Percentiles rank a stretch among this genome's conserved stretches.
Conservation (phyloP, 2,888 invertebrate species). For the Leucozona laternaria region DNA sequence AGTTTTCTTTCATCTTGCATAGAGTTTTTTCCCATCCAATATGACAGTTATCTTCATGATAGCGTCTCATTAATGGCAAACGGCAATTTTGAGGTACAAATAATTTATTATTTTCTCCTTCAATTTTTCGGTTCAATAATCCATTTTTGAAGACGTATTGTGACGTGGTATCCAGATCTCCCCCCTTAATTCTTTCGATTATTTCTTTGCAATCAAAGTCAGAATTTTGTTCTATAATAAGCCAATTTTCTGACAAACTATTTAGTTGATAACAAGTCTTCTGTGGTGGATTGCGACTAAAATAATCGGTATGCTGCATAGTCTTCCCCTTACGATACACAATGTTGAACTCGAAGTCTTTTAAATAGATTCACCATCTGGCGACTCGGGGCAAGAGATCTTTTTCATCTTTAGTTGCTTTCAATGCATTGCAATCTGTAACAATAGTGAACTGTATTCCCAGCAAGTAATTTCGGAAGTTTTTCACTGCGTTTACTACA, state of each 20-base stretch:
- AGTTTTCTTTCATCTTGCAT: conserved; percentile 1
- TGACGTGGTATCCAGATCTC: not conserved
- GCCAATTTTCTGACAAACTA: no score
- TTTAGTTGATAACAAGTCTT: no score
- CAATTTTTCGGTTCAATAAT: not conserved
- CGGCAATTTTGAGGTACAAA: conserved; percentile 33
- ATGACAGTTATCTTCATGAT: conserved; percentile 43
- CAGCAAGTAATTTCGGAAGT: not conserved
- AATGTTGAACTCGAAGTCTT: no score
- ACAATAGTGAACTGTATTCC: not conserved
- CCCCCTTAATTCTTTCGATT: not conserved
- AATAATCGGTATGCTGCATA: no score
- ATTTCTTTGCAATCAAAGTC: no score
- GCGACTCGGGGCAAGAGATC: not conserved
- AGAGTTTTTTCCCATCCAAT: conserved; percentile 33
- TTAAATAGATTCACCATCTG: not conserved
- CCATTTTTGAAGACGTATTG: not conserved
- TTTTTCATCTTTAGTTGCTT: not conserved
- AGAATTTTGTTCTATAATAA: no score
- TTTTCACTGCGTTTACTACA: not conserved
- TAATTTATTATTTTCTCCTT: not conserved
- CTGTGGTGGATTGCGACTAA: no score
- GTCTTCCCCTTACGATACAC: no score
- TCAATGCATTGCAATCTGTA: not conserved
- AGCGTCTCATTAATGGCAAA: conserved; percentile 32